A percentile compares a stretch with the other conserved stretches of the same genome.
Evolutionary conservation across 2,113 vertebrate genomes (phyloP).

Genomic region (Charadrius vociferus): DNA sequence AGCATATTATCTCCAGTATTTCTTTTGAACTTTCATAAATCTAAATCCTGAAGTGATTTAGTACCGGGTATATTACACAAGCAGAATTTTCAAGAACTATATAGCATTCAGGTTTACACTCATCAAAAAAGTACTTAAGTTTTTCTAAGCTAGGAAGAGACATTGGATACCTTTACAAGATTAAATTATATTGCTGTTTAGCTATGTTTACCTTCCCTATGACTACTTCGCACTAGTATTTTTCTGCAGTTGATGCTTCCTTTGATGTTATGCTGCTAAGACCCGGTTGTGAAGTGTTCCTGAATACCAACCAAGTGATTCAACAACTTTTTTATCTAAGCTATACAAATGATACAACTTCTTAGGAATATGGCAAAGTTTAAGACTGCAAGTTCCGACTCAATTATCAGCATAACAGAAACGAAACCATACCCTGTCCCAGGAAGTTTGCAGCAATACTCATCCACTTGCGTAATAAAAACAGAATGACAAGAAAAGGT

Average conservation of each 20-base stretch:
- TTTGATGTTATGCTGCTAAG: not conserved
- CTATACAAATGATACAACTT: not conserved
- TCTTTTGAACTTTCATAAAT: not conserved
- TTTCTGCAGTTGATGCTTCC: not conserved
- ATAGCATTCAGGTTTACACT: not conserved
- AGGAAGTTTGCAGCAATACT: not conserved
- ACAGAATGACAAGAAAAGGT: not conserved
- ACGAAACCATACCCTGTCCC: not conserved
- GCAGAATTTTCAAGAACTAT: not conserved
- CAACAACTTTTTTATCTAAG: not conserved
- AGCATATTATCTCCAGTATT: not conserved
- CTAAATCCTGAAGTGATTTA: not conserved
- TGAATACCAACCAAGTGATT: not conserved
- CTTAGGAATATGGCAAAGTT: not conserved
- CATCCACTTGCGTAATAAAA: not conserved
- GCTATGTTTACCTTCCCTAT: not conserved
- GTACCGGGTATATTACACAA: fast-evolving
- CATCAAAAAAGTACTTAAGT: not conserved
- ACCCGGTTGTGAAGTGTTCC: not conserved
- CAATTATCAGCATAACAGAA: not conserved
- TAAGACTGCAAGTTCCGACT: not conserved
- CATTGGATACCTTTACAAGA: not conserved
- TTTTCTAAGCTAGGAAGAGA: not conserved
- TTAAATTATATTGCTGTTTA: not conserved
- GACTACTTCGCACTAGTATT: not conserved